Evolutionary conservation across 1,140 invertebrate species (phyloP), one percentile per base, ranked within the genome.

Genomic region (Aporrectodea caliginosa): DNA sequence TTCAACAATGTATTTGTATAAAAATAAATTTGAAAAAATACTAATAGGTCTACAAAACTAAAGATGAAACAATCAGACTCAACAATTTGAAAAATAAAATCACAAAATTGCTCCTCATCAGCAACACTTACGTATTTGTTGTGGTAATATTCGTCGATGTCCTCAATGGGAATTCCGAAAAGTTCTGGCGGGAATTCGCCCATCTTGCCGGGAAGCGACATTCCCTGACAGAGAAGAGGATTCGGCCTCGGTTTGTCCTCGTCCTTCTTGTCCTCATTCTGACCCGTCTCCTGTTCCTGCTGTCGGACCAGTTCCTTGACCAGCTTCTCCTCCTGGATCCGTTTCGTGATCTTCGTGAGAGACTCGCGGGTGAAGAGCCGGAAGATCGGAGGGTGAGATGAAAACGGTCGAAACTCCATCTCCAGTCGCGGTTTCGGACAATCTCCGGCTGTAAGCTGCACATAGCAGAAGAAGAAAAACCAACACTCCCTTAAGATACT

Each of bases 281-380:
- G 33, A 16, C 75, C 75, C 1, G n/a, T 27, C 92, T 94, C 94
- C 92, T 96, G 93, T 90, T 95, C 92, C 91, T 96, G 94, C 90
- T 94, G 94, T 91, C 95, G 94, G 91, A 95, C 95, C 89, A 93
- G 16, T n/a, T 79, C 69, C 73, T 80, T 79, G 33, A 34, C 68
- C 34, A 75, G 94, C 92, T 94, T 91, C 91, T 97, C 95, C 90
- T 95, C 94, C 86, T 94, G 93, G 89, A 97, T 96, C 86, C 95
- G 93, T 89, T 93, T 91, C 91, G 97, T 94, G 90, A 98, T 96
- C 89, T 92, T 92, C 89, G 93, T 92, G 90, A 97, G 91, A 90
- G 95, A 97, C 91, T 98, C 95, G 90, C 95, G 92, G 88, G 96
- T 98, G 92, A 98, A 98, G 91, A 95, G 95, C 92, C 93, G 93